Percentiles rank a stretch among this genome's conserved stretches.
Evolutionary conservation across 2,113 vertebrate species (phyloP).

Genomic region (Brevimyrus niger): DNA sequence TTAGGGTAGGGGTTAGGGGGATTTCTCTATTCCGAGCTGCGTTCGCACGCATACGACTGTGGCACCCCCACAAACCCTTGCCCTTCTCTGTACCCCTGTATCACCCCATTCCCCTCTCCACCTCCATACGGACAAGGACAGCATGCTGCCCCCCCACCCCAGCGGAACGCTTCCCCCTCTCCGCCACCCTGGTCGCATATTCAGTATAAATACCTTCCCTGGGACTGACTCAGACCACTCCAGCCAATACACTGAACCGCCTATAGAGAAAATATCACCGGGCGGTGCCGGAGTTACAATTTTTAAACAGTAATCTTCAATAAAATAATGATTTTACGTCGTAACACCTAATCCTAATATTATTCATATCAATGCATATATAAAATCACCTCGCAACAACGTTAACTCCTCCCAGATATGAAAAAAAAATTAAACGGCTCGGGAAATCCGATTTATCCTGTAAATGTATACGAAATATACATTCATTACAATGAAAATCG

Average conservation of each 20-base stretch:
- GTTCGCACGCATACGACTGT: neutral
- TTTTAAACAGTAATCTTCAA: neutral
- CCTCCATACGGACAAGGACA: constrained; percentile 1
- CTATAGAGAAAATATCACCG: neutral
- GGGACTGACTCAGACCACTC: constrained; percentile 31
- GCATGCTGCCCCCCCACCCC: neutral
- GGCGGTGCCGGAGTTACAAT: neutral
- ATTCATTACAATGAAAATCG: neutral
- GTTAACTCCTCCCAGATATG: neutral
- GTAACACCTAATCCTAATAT: neutral
- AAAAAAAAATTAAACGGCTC: neutral
- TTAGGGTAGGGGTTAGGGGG: neutral
- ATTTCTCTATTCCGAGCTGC: neutral
- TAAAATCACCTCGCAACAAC: neutral
- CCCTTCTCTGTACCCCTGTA: neutral
- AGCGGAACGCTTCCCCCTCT: neutral
- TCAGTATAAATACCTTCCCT: constrained; percentile 28
- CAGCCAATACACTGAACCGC: neutral
- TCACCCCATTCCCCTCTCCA: neutral
- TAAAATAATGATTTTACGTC: neutral
- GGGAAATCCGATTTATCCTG: neutral
- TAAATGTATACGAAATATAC: neutral
- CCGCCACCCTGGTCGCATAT: constrained; percentile 12
- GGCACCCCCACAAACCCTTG: neutral
- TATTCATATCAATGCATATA: neutral